Evolutionary conservation across 2,113 vertebrate genomes (phyloP), one percentile per base, ranked within the genome.

Genomic region (Paedocypris sp.): DNA sequence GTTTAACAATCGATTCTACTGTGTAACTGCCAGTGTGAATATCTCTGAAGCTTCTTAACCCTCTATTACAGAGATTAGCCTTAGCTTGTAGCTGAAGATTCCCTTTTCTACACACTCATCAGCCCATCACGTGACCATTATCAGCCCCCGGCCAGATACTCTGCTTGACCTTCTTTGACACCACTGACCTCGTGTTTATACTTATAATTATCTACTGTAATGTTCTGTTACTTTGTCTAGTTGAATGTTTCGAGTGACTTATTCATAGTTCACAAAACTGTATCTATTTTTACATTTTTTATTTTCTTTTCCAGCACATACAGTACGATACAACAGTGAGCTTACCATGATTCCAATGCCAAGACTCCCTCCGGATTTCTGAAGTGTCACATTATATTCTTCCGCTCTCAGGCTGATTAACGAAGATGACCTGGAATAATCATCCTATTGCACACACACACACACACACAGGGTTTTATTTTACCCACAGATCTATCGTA

Each of bases 311-410:
- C 47, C 10, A 28, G 26, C 15, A 28, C 15, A 15, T 15, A 3
- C 28, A 29, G 38, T 26, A 13, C 11, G 2, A 48, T 15, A 22
- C n/a, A n/a, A 23, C n/a, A 11, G 7, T 22, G 20, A 33, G 80
- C 90, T 91, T 81, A 88, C 89, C 60, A 88, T 86, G 60, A 93
- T 86, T 0, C 86, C 91, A 82, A 95, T 86, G 58, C 90, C 91
- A 66, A 92, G 80, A 39, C 83, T 89, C 26, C 86, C 90, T 0
- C 87, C 82, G 47, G 86, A 81, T 79, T 92, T 93, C 56, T 77
- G 61, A 60, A 95, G 83, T 60, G 88, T 80, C 74, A 92, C 84
- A 0, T 54, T 77, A 48, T 87, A 86, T 62, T 86, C 80, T 29
- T 77, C 80, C 3, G 72, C 45, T 25, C 47, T 79, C 42, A 23